Evolutionary conservation across 2,797 vertebrate genomes (phyloP).

Genomic region (Florisuga fusca): DNA sequence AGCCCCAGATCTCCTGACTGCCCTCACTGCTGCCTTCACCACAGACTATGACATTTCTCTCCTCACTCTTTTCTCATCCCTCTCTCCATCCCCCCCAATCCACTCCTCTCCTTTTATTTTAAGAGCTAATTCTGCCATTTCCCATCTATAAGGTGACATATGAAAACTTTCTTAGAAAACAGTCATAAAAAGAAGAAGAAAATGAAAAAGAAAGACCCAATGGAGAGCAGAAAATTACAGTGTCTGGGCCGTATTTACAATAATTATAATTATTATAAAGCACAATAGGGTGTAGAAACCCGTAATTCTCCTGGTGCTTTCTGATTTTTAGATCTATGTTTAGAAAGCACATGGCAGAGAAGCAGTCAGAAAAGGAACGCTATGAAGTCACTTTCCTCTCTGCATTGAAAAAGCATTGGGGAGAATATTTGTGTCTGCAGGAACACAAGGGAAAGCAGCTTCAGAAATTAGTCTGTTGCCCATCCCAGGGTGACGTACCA

Average conservation of each 20-base stretch:
- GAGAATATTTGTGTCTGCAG: constrained; percentile 51
- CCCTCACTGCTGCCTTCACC: not conserved
- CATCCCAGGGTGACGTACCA: not conserved
- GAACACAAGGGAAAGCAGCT: not conserved
- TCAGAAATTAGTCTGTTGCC: not conserved
- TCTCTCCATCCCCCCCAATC: constrained; percentile 3
- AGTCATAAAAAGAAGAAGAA: constrained; percentile 75
- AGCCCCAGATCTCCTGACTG: not conserved
- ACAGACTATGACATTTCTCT: constrained; percentile 24
- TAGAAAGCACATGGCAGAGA: constrained; percentile 69
- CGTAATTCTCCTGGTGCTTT: constrained; percentile 72
- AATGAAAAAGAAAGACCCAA: constrained; percentile 76
- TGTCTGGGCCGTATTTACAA: constrained; percentile 78
- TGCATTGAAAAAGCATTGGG: constrained; percentile 12
- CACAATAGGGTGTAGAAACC: constrained; percentile 78
- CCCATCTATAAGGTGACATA: constrained; percentile 75
- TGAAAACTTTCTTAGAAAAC: constrained; percentile 77
- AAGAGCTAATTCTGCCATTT: constrained; percentile 70
- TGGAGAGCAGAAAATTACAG: constrained; percentile 77
- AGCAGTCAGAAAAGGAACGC: constrained; percentile 73
- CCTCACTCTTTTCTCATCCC: constrained; percentile 9
- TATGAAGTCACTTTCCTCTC: constrained; percentile 70
- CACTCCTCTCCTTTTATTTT: constrained; percentile 70
- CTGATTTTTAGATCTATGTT: constrained; percentile 78
- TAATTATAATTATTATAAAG: constrained; percentile 81